phyloP scores from a whole-genome alignment of 2,113 vertebrate species.

The Oceanodroma tethys region DNA sequence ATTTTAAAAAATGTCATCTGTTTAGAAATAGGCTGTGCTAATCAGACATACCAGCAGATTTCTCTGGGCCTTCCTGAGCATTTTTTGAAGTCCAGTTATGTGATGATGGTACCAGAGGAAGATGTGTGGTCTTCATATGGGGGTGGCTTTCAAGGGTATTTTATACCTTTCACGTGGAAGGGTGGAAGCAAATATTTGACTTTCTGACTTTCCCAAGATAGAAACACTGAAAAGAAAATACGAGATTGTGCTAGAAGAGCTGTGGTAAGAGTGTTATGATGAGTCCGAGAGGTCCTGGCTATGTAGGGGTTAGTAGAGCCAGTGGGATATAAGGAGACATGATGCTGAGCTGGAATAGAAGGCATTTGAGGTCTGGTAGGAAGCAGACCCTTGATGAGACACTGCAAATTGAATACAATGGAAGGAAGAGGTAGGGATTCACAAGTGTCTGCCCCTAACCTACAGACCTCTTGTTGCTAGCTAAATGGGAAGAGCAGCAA shows the following conservation, averaged over 20 bases:
- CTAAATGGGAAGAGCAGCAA: background rate
- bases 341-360: background rate
- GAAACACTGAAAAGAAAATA: background rate
- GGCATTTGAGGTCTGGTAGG: background rate
- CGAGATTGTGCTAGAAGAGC: background rate
- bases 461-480: background rate
- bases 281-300: background rate
- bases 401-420: background rate
- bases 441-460: background rate
- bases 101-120: background rate
- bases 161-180: background rate
- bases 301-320: background rate
- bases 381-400: background rate
- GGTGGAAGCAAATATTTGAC: background rate
- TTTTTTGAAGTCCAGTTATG: background rate
- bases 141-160: background rate
- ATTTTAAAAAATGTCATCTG: background rate
- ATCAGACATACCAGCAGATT: background rate
- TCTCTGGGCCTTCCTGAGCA: background rate
- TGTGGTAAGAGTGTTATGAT: background rate
- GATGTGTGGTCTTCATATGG: background rate
- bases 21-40: background rate
- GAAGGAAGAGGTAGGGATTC: background rate
- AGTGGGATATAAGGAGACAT: background rate
- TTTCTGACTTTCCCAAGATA: background rate